Conservation (phyloP, 2,888 invertebrate species). For the Agonum fuliginosum region DNA sequence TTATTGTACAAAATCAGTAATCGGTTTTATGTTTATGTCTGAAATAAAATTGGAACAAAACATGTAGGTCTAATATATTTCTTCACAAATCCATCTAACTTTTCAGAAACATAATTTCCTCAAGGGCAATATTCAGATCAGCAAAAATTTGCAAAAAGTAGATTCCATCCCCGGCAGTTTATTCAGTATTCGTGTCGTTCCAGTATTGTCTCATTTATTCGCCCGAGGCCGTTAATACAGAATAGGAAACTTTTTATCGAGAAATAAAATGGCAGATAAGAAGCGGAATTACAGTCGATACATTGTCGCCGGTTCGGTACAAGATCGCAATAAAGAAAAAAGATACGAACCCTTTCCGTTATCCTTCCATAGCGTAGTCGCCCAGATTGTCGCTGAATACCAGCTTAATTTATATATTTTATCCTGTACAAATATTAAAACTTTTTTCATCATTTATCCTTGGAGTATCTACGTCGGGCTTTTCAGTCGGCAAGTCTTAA, state of each 20-base stretch:
- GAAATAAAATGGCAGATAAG: conserved; percentile 31
- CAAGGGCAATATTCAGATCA: no score
- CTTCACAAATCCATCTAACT: no score
- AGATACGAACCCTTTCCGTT: conserved; percentile 31
- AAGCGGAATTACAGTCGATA: conserved; percentile 33
- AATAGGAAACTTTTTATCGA: conserved; percentile 27
- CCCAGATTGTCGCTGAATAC: conserved; percentile 25
- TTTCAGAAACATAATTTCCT: no score
- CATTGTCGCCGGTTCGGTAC: conserved; percentile 22
- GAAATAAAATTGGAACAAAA: no score
- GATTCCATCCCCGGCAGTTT: background rate
- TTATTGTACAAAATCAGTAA: no score
- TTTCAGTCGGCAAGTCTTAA: conserved; percentile 42
- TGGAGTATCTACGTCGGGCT: conserved; percentile 32
- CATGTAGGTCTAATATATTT: no score
- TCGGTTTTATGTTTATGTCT: no score
- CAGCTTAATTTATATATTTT: conserved; percentile 51
- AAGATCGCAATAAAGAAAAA: conserved; percentile 41
- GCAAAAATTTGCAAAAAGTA: no score
- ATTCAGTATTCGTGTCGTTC: background rate
- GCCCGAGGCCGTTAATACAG: background rate
- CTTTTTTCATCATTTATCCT: conserved; percentile 54
- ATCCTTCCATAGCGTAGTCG: no score
- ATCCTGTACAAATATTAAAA: conserved; percentile 53
- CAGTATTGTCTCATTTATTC: background rate